A percentile compares a stretch with the other conserved stretches of the same genome.
phyloP scores from a whole-genome alignment of 2,113 vertebrate species.

The Pampusana beccarii region DNA sequence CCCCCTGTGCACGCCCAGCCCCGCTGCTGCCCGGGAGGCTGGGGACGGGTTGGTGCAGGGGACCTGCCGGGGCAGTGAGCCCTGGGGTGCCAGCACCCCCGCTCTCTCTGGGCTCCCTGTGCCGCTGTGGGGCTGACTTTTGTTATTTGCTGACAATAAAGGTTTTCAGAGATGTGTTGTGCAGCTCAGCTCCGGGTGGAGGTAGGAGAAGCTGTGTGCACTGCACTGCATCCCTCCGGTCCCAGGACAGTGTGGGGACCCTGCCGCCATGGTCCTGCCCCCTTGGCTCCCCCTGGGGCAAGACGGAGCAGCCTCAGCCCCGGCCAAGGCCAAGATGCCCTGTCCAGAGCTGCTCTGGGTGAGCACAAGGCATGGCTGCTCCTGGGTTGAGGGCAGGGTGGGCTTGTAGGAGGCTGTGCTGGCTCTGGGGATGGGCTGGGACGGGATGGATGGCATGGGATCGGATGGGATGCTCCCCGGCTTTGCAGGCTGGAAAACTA shows the following conservation, averaged over 20 bases:
- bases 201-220: fast-evolving
- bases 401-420: background rate
- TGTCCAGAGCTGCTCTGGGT: background rate
- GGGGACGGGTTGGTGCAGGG: background rate
- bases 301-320: background rate
- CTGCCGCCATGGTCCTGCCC: background rate
- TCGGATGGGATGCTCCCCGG: background rate
- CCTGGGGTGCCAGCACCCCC: background rate
- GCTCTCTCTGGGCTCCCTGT: background rate
- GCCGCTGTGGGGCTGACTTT: background rate
- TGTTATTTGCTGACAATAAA: constrained; percentile 65
- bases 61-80: fast-evolving
- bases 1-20: background rate
- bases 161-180: constrained; percentile 34
- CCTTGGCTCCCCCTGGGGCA: background rate
- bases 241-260: background rate
- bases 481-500: background rate
- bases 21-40: background rate
- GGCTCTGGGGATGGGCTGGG: background rate
- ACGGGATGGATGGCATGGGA: no score
- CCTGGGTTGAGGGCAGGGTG: fast-evolving
- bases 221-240: fast-evolving
- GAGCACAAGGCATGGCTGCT: background rate
- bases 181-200: background rate
- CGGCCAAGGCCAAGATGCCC: background rate